Conservation (phyloP, 2,113 vertebrate genomes). For the Hyperopisus bebe region DNA sequence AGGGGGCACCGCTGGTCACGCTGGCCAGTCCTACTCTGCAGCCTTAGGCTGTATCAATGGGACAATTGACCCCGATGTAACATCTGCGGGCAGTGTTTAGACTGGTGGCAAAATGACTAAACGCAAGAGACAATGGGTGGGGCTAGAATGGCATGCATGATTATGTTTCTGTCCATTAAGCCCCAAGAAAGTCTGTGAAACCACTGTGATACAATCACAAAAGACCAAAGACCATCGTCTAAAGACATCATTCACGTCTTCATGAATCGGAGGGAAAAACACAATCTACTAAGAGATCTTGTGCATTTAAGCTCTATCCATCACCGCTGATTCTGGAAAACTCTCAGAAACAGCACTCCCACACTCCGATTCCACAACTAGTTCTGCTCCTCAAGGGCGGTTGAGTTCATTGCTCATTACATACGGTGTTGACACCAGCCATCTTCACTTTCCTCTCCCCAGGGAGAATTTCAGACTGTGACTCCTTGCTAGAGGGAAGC, state of each 20-base stretch:
- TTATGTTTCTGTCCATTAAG: not conserved
- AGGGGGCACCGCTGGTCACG: slow-evolving; percentile 27
- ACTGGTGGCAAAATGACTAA: not conserved
- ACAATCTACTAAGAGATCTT: not conserved
- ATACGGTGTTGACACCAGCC: not conserved
- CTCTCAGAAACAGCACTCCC: not conserved
- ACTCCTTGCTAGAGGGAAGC: not conserved
- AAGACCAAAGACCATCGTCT: not conserved
- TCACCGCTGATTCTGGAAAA: not conserved
- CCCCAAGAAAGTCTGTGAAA: not conserved
- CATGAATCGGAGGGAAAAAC: not conserved
- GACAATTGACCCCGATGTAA: slow-evolving; percentile 23
- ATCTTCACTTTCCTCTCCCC: not conserved
- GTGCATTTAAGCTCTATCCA: not conserved
- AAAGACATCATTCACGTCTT: not conserved
- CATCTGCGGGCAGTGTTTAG: not conserved
- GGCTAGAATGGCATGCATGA: not conserved
- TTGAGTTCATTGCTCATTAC: not conserved
- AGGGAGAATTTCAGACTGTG: too few relatives aligned
- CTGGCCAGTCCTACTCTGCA: not conserved
- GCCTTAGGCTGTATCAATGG: slow-evolving; percentile 20
- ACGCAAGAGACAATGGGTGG: not conserved
- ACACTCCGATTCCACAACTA: not conserved
- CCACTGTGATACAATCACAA: not conserved
- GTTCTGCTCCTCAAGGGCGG: not conserved